phyloP scores from a whole-genome alignment of 2,888 invertebrate genomes.

The Platerodrilus igneus region DNA sequence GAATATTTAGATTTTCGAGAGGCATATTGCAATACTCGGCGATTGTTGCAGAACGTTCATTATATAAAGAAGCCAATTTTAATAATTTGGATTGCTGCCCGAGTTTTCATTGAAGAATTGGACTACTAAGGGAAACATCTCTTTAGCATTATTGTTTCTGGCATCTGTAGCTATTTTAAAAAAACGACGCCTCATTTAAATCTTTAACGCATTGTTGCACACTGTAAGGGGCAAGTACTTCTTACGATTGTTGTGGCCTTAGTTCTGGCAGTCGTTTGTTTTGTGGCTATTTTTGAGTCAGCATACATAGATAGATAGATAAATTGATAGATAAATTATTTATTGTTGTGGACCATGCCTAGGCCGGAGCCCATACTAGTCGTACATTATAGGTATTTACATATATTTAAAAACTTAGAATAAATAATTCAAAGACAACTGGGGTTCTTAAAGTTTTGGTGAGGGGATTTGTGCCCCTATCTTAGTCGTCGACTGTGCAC shows the following conservation, averaged over 20 bases:
- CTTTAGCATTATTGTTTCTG: background rate
- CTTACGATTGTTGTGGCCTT: background rate
- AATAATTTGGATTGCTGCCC: background rate
- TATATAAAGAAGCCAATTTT: background rate
- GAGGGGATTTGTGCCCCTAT: too few relatives aligned
- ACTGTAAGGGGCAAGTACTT: background rate
- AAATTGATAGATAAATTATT: too few relatives aligned
- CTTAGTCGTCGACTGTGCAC: too few relatives aligned
- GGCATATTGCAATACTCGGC: background rate
- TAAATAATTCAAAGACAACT: too few relatives aligned
- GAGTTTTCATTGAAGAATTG: background rate
- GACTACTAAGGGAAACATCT: background rate
- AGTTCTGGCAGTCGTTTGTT: constrained; percentile 5
- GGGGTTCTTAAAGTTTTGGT: too few relatives aligned
- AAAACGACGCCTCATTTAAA: too few relatives aligned
- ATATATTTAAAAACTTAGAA: too few relatives aligned
- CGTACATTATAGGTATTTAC: too few relatives aligned
- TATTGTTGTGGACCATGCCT: too few relatives aligned
- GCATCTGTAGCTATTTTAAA: constrained; percentile 1
- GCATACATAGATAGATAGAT: constrained; percentile 3
- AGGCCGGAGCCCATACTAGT: too few relatives aligned
- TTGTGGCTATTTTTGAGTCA: constrained; percentile 4
- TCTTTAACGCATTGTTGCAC: too few relatives aligned
- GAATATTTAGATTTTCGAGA: background rate
- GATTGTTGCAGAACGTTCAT: background rate